phyloP scores from a whole-genome alignment of 2,797 vertebrate genomes.

The Serranus cabrilla region DNA sequence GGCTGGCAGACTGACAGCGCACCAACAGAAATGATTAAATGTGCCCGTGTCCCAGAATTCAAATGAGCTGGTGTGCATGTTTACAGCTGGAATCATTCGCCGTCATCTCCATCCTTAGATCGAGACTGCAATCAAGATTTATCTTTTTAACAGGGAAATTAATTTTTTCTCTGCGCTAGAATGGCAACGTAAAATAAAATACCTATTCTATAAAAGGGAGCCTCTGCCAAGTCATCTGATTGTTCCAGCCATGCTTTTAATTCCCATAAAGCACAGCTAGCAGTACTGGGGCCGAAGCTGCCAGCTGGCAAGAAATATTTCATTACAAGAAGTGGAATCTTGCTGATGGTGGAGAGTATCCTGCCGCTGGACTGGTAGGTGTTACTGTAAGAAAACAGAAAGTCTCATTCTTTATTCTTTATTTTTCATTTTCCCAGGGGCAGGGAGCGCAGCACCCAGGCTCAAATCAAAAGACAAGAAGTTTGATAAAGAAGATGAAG shows the following conservation, averaged over 20 bases:
- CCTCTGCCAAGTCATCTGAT: constrained; percentile 53
- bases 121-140: neutral
- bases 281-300: constrained; percentile 40
- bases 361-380: neutral
- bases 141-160: neutral
- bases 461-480: constrained; percentile 70
- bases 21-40: constrained; percentile 52
- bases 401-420: constrained; percentile 10
- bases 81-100: constrained; percentile 18
- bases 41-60: constrained; percentile 41
- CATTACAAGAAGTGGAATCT: constrained; percentile 67
- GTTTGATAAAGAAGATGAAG: constrained; percentile 59
- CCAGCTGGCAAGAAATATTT: constrained; percentile 75
- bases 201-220: constrained; percentile 28
- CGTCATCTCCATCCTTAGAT: neutral
- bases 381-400: constrained; percentile 11
- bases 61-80: constrained; percentile 37
- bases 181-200: constrained; percentile 24
- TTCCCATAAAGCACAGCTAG: constrained; percentile 59
- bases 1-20: constrained; percentile 58
- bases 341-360: constrained; percentile 57
- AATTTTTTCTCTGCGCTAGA: constrained; percentile 1
- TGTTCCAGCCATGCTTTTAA: constrained; percentile 47
- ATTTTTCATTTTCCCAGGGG: constrained; percentile 54
- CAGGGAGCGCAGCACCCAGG: constrained; percentile 48